Base-by-base conservation (phyloP, 2,888 invertebrate genomes). In the Machimus rusticus region DNA sequence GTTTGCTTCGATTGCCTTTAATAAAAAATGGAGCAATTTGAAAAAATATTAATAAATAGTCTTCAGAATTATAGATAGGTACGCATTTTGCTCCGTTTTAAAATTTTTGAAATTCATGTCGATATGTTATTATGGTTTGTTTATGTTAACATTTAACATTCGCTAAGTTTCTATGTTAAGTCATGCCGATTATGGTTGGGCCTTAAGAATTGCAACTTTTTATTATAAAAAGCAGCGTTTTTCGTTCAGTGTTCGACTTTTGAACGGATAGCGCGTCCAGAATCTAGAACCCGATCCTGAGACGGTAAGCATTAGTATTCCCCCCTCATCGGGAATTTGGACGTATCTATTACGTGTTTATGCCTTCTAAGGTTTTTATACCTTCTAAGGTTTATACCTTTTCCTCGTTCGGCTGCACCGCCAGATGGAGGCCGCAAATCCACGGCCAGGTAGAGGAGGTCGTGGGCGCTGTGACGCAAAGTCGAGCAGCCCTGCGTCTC, bases 271-370 rank as follows among this genome's bases (percentile, higher is more conserved):
- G 0, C 16, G 43, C 3, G 0, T 12, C 43, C 43, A 46, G 43
- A 5, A 46, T 16, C 43, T 4, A 1, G 12, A 43, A 12, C 0
- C 43, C 43, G 5, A 46, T 4, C 14, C 43, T 16, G 43, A 4
- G 16, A 5, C 51, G n/a, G n/a, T 51, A 5, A 19, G n/a, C 79
- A 79, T 79, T 55, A 79, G 51, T 46, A 79, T 79, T 79, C 79
- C 12, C 14, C 19, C n/a, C 51, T 28, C 51, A 31, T 46, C 46
- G 79, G 23, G 14, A 79, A 46, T 79, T 79, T 66, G 5, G 28
- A 14, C 79, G 31, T 79, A 79, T 79, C 79, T 34, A 79, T 79
- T 79, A 79, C 79, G 79, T 79, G 79, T 79, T 79, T 79, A 79
- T 79, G 55, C 43, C 51, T 79, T 51, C 31, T 34, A 28, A 28